Conservation (phyloP, 2,888 invertebrate genomes). For the Laspeyria flexula region DNA sequence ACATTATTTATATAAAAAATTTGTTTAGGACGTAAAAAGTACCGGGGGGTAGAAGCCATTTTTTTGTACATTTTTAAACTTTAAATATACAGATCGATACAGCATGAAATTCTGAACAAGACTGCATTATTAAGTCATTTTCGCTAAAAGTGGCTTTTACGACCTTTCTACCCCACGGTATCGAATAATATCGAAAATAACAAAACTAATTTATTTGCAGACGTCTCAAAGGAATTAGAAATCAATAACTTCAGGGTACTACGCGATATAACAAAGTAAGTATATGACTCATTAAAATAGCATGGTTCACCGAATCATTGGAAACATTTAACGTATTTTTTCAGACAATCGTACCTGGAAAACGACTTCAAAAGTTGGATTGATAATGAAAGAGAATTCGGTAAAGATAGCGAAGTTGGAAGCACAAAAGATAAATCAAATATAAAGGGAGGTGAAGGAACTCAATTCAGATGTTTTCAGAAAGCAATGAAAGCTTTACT, state of each 20-base stretch:
- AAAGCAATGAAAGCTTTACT: constrained; percentile 54
- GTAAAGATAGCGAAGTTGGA: background rate
- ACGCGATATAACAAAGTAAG: constrained; percentile 16
- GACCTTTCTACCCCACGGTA: too few species aligned
- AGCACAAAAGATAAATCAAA: background rate
- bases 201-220: constrained; percentile 34
- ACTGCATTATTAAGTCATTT: too few species aligned
- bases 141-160: too few species aligned
- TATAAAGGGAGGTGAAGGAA: constrained; percentile 6
- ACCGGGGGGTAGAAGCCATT: too few species aligned
- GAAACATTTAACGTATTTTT: background rate
- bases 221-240: constrained; percentile 47
- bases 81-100: too few species aligned
- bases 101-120: too few species aligned
- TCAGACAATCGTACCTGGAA: constrained; percentile 7
- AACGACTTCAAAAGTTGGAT: constrained; percentile 10
- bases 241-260: constrained; percentile 26
- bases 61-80: too few species aligned
- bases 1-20: too few species aligned
- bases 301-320: background rate
- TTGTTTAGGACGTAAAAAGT: too few species aligned
- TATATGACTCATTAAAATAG: constrained; percentile 1
- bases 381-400: background rate
- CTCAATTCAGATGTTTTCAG: constrained; percentile 51
- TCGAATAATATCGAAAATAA: background rate